Conservation (phyloP, 2,888 invertebrate species). For the Apantesis nais region DNA sequence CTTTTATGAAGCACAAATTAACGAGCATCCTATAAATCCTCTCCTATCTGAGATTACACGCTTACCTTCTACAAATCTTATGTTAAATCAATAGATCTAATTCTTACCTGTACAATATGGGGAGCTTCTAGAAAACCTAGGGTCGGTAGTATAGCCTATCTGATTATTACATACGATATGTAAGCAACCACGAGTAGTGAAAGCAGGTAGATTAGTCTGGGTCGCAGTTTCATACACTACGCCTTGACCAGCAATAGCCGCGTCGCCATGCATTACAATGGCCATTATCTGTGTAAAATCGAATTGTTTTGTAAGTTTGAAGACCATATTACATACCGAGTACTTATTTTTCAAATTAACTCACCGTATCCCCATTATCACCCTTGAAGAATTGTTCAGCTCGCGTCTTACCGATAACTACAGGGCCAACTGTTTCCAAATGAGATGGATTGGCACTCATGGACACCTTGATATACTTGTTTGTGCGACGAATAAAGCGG, state of each 20-base stretch:
- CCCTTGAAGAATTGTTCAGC: slow-evolving; percentile 95
- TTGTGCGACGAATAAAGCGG: slow-evolving; percentile 89
- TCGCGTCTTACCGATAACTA: slow-evolving; percentile 94
- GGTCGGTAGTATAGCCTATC: slow-evolving; percentile 97
- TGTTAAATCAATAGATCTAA: background rate
- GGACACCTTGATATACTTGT: slow-evolving; percentile 92
- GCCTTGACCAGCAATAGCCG: slow-evolving; percentile 88
- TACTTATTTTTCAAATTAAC: background rate
- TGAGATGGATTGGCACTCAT: slow-evolving; percentile 98
- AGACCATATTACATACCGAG: background rate
- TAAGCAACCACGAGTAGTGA: slow-evolving; percentile 87
- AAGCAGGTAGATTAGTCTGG: slow-evolving; percentile 86
- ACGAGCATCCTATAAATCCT: no score
- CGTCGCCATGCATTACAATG: slow-evolving; percentile 89
- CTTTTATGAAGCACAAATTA: no score
- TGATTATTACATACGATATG: slow-evolving; percentile 90
- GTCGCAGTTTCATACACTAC: slow-evolving; percentile 89
- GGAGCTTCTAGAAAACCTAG: slow-evolving; percentile 93
- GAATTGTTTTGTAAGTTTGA: background rate
- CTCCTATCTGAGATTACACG: no score
- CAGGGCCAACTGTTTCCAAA: slow-evolving; percentile 94
- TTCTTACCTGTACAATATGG: slow-evolving; percentile 91
- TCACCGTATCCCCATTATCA: slow-evolving; percentile 89
- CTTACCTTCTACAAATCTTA: no score
- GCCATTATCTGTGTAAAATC: slow-evolving; percentile 81